phyloP scores from a whole-genome alignment of 2,797 vertebrate species.

The Lacerta agilis region DNA sequence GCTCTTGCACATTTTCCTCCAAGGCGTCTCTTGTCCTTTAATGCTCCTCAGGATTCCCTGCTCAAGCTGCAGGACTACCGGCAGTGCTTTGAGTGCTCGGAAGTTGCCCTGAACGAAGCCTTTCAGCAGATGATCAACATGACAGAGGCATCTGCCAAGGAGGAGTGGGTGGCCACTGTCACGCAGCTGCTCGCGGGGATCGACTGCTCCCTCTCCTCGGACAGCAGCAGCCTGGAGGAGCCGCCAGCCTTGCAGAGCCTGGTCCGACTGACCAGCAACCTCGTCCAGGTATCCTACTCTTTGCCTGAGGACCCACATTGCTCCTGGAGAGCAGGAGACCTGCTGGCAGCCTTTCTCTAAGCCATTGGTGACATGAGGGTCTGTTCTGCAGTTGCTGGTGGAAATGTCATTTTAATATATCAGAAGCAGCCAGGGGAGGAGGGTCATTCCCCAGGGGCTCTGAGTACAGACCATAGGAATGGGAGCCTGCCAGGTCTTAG shows the following conservation, averaged over 20 bases:
- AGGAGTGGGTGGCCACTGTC: conserved; percentile 94
- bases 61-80: conserved; percentile 87
- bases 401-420: background rate
- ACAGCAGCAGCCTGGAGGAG: conserved; percentile 80
- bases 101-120: conserved; percentile 92
- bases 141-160: conserved; percentile 83
- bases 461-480: background rate
- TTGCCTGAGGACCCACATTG: background rate
- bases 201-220: conserved; percentile 85
- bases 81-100: conserved; percentile 92
- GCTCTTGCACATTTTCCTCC: background rate
- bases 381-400: background rate
- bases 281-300: conserved; percentile 87
- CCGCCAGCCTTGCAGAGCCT: conserved; percentile 80
- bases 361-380: background rate
- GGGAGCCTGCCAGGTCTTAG: background rate
- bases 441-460: background rate
- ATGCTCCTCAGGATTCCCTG: conserved; percentile 85
- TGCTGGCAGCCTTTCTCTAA: background rate
- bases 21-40: background rate
- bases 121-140: conserved; percentile 90
- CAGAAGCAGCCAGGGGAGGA: background rate
- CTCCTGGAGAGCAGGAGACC: background rate
- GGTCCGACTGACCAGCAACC: conserved; percentile 89
- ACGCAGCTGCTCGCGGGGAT: conserved; percentile 89